Evolutionary conservation across 92 coral and sea anemone species (phyloP).

Genomic region (Phymanthus crucifer): DNA sequence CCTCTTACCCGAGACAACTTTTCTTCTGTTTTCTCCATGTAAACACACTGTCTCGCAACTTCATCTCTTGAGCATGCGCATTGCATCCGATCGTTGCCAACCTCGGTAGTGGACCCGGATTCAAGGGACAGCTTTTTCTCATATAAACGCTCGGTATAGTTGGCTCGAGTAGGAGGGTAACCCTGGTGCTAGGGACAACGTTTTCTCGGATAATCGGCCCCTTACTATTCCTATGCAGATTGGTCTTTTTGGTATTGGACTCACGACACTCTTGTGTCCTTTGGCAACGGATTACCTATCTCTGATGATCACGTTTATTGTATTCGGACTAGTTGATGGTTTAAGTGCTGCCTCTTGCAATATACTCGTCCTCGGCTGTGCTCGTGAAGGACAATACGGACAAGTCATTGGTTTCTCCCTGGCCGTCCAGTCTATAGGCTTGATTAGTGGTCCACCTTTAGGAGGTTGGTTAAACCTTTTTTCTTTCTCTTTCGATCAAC

Average conservation of each 20-base stretch:
- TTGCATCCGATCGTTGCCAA: no score
- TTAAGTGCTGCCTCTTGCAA: background rate
- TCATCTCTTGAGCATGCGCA: no score
- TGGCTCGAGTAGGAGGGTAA: no score
- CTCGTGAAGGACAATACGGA: conserved; percentile 17
- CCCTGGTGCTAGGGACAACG: no score
- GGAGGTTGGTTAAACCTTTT: conserved; percentile 16
- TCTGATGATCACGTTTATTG: conserved; percentile 13
- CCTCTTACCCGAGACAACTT: no score
- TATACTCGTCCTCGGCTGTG: conserved; percentile 9
- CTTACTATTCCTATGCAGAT: background rate
- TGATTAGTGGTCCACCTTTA: conserved; percentile 28
- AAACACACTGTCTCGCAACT: no score
- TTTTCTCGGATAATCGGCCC: no score
- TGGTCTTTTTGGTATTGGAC: conserved; percentile 24
- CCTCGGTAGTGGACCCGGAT: no score
- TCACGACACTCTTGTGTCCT: conserved; percentile 32
- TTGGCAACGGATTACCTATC: conserved; percentile 7
- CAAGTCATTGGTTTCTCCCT: conserved; percentile 24
- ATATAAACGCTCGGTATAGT: no score
- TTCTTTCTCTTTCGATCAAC: background rate
- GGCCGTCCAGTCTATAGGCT: conserved; percentile 8
- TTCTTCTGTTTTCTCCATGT: no score
- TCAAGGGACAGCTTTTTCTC: no score
- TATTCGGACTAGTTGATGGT: conserved; percentile 31